phyloP scores from a whole-genome alignment of 2,888 invertebrate genomes.

The Trachelus stipa region DNA sequence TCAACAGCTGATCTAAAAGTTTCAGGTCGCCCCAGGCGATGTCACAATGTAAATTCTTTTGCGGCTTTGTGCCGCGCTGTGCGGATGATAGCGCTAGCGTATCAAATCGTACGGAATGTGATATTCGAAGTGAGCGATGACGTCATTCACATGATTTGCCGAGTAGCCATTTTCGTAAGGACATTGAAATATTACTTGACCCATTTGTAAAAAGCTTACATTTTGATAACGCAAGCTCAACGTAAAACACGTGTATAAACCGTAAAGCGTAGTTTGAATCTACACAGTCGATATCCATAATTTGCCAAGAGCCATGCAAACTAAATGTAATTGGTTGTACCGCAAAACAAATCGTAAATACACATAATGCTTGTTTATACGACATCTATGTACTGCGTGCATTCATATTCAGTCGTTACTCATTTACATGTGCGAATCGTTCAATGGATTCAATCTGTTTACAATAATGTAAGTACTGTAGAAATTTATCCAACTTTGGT shows the following conservation, averaged over 20 bases:
- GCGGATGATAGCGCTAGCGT: neutral
- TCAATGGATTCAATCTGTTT: neutral
- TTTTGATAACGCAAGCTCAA: neutral
- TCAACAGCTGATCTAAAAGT: neutral
- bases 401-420: slow-evolving; percentile 35
- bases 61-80: neutral
- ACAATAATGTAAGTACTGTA: neutral
- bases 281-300: neutral
- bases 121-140: neutral
- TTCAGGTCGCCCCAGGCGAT: neutral
- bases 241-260: neutral
- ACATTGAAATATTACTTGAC: neutral
- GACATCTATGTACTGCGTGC: slow-evolving; percentile 31
- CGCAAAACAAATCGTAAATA: slow-evolving; percentile 48
- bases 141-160: neutral
- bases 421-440: slow-evolving; percentile 36
- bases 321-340: slow-evolving; percentile 47
- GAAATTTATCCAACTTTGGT: neutral
- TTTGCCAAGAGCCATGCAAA: slow-evolving; percentile 6
- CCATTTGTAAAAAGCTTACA: neutral
- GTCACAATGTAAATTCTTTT: neutral
- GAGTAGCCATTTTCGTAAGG: neutral
- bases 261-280: neutral
- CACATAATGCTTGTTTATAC: slow-evolving; percentile 45
- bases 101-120: neutral